Percentiles rank a stretch among this genome's conserved stretches.
These are phyloP conservation scores for Keiferia lycopersicella DNA, from an alignment of 2,888 invertebrate genomes.

Conservation along the genomic window DNA sequence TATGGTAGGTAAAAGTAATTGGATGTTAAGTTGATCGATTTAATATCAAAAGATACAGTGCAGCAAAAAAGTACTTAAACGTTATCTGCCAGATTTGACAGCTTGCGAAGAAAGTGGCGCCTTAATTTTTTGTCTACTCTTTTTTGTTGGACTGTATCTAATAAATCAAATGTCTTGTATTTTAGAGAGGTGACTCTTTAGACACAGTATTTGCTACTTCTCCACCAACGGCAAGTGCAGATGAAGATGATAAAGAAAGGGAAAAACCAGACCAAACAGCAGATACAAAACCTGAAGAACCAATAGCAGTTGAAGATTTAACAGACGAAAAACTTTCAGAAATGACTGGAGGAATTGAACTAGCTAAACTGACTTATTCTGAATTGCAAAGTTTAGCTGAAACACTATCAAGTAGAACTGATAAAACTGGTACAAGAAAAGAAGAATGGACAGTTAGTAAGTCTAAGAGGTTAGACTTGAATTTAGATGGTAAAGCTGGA, in stretches of 20 bases:
- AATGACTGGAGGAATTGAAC: constrained; percentile 68
- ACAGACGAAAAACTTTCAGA: constrained; percentile 69
- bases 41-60: too few species aligned
- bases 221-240: constrained; percentile 71
- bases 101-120: too few species aligned
- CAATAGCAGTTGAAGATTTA: constrained; percentile 51
- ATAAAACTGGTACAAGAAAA: constrained; percentile 73
- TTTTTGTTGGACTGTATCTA: not conserved
- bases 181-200: constrained; percentile 84
- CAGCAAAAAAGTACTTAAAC: too few species aligned
- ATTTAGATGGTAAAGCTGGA: constrained; percentile 73
- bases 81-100: too few species aligned
- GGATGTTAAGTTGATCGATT: not conserved
- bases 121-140: too few species aligned
- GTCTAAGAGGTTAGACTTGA: constrained; percentile 70
- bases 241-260: constrained; percentile 56
- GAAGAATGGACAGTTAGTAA: constrained; percentile 71
- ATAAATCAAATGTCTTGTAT: constrained; percentile 19
- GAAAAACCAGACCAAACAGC: constrained; percentile 35
- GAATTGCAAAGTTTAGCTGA: constrained; percentile 74
- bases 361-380: constrained; percentile 68
- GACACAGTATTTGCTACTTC: constrained; percentile 85
- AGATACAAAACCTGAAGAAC: constrained; percentile 34
- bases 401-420: constrained; percentile 59
- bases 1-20: constrained; percentile 58